Percentiles rank a stretch among this genome's conserved stretches.
Evolutionary conservation across 2,113 vertebrate species (phyloP).

Genomic region (Vicugna pacos): DNA sequence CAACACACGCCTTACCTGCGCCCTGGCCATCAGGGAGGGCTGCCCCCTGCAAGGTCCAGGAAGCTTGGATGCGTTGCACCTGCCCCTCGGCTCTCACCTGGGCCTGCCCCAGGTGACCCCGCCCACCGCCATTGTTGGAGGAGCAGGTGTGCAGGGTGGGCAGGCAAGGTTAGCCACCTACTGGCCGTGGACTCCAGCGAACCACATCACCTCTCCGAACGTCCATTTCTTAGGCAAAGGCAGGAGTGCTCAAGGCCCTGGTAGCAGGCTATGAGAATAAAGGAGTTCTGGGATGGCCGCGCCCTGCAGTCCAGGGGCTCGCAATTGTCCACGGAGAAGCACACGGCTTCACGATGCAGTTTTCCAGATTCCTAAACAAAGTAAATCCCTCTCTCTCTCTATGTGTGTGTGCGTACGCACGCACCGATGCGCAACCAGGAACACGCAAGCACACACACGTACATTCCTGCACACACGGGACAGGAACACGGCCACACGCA

Average conservation of each 20-base stretch:
- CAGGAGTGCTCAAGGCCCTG: accelerated
- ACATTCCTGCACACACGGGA: accelerated
- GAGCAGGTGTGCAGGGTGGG: neutral
- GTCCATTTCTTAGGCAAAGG: neutral
- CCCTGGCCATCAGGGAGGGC: neutral
- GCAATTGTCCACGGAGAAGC: neutral
- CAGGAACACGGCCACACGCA: neutral
- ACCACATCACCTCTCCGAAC: accelerated
- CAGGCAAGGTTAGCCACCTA: accelerated
- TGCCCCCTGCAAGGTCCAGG: neutral
- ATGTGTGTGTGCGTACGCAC: accelerated
- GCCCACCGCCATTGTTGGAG: accelerated
- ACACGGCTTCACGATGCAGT: accelerated
- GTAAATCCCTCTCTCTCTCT: neutral
- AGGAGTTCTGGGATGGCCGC: accelerated
- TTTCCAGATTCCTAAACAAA: accelerated
- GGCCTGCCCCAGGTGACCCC: neutral
- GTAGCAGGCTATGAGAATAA: accelerated
- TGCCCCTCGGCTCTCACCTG: neutral
- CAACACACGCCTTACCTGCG: neutral
- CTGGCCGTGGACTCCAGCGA: neutral
- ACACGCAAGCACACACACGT: neutral
- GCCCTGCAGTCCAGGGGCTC: accelerated
- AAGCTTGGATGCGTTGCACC: accelerated
- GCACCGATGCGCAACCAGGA: neutral